These are phyloP conservation scores for Leucophenga maculata DNA, from an alignment of 2,888 invertebrate genomes.

Conservation along the genomic window DNA sequence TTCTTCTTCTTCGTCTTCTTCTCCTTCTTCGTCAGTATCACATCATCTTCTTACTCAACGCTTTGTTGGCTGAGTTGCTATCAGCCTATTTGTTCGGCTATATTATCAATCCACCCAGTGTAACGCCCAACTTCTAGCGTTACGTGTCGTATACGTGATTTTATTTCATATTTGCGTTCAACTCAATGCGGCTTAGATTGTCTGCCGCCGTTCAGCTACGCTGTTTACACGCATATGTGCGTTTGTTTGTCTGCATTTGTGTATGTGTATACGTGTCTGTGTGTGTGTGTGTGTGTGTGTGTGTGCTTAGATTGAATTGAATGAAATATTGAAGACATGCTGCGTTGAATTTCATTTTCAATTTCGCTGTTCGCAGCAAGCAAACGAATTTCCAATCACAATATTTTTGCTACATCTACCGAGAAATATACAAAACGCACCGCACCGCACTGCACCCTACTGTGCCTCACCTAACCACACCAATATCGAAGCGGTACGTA, in stretches of 20 bases:
- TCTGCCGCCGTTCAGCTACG: not conserved
- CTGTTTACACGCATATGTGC: not conserved
- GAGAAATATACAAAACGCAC: not conserved
- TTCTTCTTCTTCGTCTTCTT: too few relatives aligned
- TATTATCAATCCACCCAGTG: too few relatives aligned
- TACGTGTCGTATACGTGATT: constrained; percentile 23
- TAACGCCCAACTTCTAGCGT: too few relatives aligned
- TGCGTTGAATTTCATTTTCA: constrained; percentile 17
- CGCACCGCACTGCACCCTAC: too few relatives aligned
- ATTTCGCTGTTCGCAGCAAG: constrained; percentile 11
- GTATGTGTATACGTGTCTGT: not conserved
- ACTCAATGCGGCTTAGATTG: constrained; percentile 1
- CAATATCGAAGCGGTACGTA: too few relatives aligned
- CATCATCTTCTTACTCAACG: too few relatives aligned
- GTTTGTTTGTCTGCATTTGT: not conserved
- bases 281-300: not conserved
- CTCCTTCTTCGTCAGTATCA: too few relatives aligned
- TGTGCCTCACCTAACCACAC: too few relatives aligned
- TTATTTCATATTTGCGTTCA: constrained; percentile 12
- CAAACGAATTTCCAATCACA: constrained; percentile 8
- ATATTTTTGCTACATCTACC: not conserved
- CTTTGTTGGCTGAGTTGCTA: too few relatives aligned
- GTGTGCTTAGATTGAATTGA: constrained; percentile 1
- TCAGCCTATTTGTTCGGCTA: too few relatives aligned
- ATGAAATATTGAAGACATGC: constrained; percentile 21